Evolutionary conservation across 2,888 invertebrate species (phyloP).

Genomic region (Monochamus alternatus): DNA sequence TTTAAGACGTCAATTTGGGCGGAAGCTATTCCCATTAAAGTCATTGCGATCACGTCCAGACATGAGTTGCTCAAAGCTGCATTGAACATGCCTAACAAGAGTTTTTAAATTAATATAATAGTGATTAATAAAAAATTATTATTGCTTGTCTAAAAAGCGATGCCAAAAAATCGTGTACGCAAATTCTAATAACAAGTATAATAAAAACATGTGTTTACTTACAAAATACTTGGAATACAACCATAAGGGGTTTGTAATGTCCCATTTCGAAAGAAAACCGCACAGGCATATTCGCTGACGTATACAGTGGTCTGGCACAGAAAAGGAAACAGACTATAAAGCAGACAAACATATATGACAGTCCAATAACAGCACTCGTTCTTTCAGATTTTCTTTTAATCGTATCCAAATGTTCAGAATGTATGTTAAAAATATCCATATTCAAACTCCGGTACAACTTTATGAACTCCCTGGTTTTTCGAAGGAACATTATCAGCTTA

Average conservation of each 20-base stretch:
- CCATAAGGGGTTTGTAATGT: slow-evolving; percentile 26
- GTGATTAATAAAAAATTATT: neutral
- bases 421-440: slow-evolving; percentile 28
- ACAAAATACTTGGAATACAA: slow-evolving; percentile 30
- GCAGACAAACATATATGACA: slow-evolving; percentile 24
- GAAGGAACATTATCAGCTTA: slow-evolving; percentile 30
- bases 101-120: slow-evolving; percentile 1
- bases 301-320: slow-evolving; percentile 27
- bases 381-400: slow-evolving; percentile 10
- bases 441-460: slow-evolving; percentile 9
- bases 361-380: slow-evolving; percentile 22
- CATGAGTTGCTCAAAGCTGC: slow-evolving; percentile 49
- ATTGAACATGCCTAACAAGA: slow-evolving; percentile 23
- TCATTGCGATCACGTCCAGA: slow-evolving; percentile 58
- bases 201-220: neutral
- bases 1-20: slow-evolving; percentile 58
- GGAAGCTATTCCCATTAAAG: slow-evolving; percentile 55
- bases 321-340: slow-evolving; percentile 11
- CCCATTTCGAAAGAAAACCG: slow-evolving; percentile 42
- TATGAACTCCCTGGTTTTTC: slow-evolving; percentile 2
- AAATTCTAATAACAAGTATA: too few relatives aligned
- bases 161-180: too few relatives aligned
- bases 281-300: slow-evolving; percentile 24
- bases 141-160: too few relatives aligned
- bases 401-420: slow-evolving; percentile 9